Conservation (phyloP, 2,113 vertebrate genomes). For the Thunnus thynnus region DNA sequence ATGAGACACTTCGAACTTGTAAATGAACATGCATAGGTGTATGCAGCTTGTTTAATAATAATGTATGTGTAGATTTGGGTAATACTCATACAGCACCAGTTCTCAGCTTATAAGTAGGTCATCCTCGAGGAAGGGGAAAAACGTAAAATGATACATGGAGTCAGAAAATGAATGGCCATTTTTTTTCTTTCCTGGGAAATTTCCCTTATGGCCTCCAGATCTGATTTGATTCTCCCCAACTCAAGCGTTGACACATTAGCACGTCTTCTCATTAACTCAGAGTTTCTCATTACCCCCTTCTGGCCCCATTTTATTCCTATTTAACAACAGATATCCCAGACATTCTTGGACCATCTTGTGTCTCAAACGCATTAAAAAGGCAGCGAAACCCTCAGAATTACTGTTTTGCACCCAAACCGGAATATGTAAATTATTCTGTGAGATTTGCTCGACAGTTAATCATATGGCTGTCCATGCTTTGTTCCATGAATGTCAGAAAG, state of each 20-base stretch:
- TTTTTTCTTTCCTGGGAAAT: constrained; percentile 60
- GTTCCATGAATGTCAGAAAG: constrained; percentile 22
- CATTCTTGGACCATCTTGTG: constrained; percentile 42
- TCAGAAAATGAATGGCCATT: constrained; percentile 36
- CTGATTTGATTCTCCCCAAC: constrained; percentile 76
- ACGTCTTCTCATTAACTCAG: constrained; percentile 76
- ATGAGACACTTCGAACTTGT: constrained; percentile 60
- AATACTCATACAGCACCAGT: constrained; percentile 23
- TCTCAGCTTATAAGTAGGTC: constrained; percentile 69
- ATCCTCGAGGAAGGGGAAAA: constrained; percentile 42
- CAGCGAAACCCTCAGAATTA: constrained; percentile 56
- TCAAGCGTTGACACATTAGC: constrained; percentile 78
- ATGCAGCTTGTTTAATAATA: constrained; percentile 23
- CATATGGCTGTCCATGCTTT: constrained; percentile 40
- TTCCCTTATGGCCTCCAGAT: constrained; percentile 72
- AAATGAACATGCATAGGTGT: constrained; percentile 42
- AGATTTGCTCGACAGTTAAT: constrained; percentile 68
- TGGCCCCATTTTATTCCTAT: constrained; percentile 72
- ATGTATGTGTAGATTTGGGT: constrained; percentile 32
- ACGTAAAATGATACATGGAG: constrained; percentile 44
- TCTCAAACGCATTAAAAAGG: constrained; percentile 57
- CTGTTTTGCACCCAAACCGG: constrained; percentile 40
- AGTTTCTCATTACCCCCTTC: constrained; percentile 73
- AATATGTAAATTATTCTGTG: constrained; percentile 64
- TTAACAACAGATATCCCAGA: constrained; percentile 68